A percentile compares a stretch with the other conserved stretches of the same genome.
phyloP scores from a whole-genome alignment of 2,888 invertebrate species.

The Andricus curvator region DNA sequence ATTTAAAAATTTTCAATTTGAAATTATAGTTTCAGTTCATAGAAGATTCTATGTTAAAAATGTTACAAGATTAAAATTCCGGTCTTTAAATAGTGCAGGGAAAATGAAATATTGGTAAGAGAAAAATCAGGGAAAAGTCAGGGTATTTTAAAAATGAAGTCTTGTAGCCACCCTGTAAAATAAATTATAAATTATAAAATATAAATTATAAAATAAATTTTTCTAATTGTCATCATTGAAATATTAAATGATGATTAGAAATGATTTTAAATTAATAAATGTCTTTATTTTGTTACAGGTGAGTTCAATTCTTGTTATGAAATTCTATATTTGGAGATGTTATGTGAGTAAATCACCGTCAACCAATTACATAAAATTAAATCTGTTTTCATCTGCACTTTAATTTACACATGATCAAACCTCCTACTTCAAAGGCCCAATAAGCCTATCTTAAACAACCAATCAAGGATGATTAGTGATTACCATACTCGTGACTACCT shows the following conservation, averaged over 20 bases:
- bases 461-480: conserved; percentile 7
- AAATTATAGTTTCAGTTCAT: too few relatives aligned
- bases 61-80: too few relatives aligned
- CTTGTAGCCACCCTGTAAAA: too few relatives aligned
- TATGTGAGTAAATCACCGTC: neutral
- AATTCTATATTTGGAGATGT: neutral
- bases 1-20: too few relatives aligned
- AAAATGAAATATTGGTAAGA: too few relatives aligned
- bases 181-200: too few relatives aligned
- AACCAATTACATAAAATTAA: neutral
- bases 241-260: neutral
- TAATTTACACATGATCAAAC: neutral
- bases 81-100: too few relatives aligned
- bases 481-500: neutral
- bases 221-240: too few relatives aligned
- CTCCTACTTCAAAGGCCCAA: neutral
- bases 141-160: too few relatives aligned
- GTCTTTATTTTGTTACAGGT: neutral
- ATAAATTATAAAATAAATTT: too few relatives aligned
- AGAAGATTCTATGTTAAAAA: too few relatives aligned
- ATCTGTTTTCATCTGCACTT: neutral
- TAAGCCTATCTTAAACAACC: neutral
- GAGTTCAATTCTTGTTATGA: neutral
- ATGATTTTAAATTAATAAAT: neutral
- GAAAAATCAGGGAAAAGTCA: too few relatives aligned